Base-by-base conservation (phyloP, 2,888 invertebrate species). In the Peribatodes rhomboidaria region DNA sequence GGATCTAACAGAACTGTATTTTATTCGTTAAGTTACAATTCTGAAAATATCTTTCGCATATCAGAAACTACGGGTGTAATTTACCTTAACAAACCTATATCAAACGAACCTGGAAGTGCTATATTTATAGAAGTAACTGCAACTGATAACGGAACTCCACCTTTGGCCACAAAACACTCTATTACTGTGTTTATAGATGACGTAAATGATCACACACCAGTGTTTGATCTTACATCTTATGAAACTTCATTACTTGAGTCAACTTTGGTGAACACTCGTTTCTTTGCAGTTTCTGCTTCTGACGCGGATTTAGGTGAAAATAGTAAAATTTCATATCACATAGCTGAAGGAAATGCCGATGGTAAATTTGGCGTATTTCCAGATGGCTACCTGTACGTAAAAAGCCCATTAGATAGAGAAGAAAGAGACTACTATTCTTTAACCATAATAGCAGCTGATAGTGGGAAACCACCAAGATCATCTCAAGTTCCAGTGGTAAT, bases 141-240 rank as follows among this genome's bases (percentile, higher is more conserved):
- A 16, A 95, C 96, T n/a, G 98, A 98, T 88, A 96, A 96, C 57
- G 98, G 98, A 6, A 94, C 93, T 65, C 96, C 96, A 9, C 91
- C 96, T 9, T 90, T 98, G 53, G 95, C 96, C 16, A 96, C 97
- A 0, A 96, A 96, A 76, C 96, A 97, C 76, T 94, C 95, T 8
- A 94, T 98, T 47, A 94, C 95, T 31, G 94, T 97, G 44, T 94
- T 95, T 20, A 94, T 98, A 65, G 96, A 96, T 76, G 98, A 99
- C 85, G 98, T 98, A 1, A 99, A 99, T 86, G 98, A 99, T 88
- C 98, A 99, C 82, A 98, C 98, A 0, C 99, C 99, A 10, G 96
- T 98, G 2, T 99, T 99, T 87, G 97, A 97, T 83, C 96, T 98
- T 75, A 97, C 97, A 0, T 97, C 97, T 14, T 99, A 98, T 86